A percentile compares a stretch with the other conserved stretches of the same genome.
phyloP scores from a whole-genome alignment of 2,797 vertebrate genomes.

The Catostomus latipinnis region DNA sequence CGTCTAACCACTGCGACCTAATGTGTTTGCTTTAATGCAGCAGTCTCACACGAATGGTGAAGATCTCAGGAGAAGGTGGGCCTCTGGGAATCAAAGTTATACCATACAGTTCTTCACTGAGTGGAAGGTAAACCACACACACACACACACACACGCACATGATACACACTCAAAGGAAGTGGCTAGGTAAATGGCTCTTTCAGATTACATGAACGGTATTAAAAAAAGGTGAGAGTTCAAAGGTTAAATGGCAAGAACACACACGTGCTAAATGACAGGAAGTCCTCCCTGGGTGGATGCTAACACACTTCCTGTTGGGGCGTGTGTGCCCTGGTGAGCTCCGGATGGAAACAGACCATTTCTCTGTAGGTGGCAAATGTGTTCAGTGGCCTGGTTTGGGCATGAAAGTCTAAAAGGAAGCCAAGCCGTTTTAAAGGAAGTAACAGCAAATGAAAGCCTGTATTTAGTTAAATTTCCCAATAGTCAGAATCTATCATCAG shows the following conservation, averaged over 20 bases:
- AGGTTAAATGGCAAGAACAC: conserved; percentile 34
- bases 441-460: conserved; percentile 5
- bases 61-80: conserved; percentile 86
- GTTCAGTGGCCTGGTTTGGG: conserved; percentile 34
- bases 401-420: conserved; percentile 4
- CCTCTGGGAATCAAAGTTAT: conserved; percentile 94
- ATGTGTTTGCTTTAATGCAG: conserved; percentile 68
- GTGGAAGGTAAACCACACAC: conserved; percentile 88
- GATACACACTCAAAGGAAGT: conserved; percentile 43
- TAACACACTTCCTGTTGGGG: conserved; percentile 50
- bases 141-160: conserved; percentile 2
- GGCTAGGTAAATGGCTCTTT: conserved; percentile 19
- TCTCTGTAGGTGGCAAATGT: conserved; percentile 42
- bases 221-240: background rate
- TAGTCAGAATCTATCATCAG: background rate
- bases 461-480: background rate
- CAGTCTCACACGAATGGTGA: conserved; percentile 83
- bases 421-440: background rate
- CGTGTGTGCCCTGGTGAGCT: conserved; percentile 14
- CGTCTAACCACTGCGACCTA: background rate
- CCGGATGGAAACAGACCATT: conserved; percentile 37
- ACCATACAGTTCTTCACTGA: conserved; percentile 94
- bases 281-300: conserved; percentile 42
- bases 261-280: conserved; percentile 46
- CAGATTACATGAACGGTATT: background rate